A percentile compares a stretch with the other conserved stretches of the same genome.
These are phyloP conservation scores for Diorhabda sublineata DNA, from an alignment of 1,140 invertebrate genomes.

Conservation along the genomic window DNA sequence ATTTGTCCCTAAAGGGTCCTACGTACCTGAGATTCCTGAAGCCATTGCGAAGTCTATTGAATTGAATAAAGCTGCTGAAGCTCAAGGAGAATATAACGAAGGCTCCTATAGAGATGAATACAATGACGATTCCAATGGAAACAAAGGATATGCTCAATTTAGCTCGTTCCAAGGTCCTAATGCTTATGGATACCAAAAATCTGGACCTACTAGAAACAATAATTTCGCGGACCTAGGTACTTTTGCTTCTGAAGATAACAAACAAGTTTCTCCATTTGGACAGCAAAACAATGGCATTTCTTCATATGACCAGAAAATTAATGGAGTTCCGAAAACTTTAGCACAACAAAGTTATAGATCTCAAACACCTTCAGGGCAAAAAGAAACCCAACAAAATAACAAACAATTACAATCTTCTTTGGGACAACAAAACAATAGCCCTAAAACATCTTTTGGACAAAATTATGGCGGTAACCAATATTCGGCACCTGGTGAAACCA, in stretches of 20 bases:
- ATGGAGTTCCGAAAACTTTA: background rate
- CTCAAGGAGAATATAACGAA: conserved; percentile 33
- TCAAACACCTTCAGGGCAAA: background rate
- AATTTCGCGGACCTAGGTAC: background rate
- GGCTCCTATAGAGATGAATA: conserved; percentile 15
- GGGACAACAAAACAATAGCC: background rate
- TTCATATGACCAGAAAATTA: background rate
- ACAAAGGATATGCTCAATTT: background rate
- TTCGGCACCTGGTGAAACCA: background rate
- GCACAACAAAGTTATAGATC: too few relatives aligned
- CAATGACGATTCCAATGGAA: background rate
- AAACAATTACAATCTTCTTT: background rate
- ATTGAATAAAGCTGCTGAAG: conserved; percentile 44
- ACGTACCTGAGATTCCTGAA: conserved; percentile 51
- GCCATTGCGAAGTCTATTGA: conserved; percentile 51
- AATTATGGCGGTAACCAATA: background rate
- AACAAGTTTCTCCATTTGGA: background rate
- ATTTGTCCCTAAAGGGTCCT: conserved; percentile 50
- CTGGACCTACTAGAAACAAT: background rate
- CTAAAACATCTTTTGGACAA: background rate
- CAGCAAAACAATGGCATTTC: background rate
- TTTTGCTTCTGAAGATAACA: background rate
- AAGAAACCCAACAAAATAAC: background rate
- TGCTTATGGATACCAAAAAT: background rate
- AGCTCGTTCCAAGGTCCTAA: background rate